Evolutionary conservation across 2,888 invertebrate genomes (phyloP), one percentile per base, ranked within the genome.

Genomic region (Melanargia galathea): DNA sequence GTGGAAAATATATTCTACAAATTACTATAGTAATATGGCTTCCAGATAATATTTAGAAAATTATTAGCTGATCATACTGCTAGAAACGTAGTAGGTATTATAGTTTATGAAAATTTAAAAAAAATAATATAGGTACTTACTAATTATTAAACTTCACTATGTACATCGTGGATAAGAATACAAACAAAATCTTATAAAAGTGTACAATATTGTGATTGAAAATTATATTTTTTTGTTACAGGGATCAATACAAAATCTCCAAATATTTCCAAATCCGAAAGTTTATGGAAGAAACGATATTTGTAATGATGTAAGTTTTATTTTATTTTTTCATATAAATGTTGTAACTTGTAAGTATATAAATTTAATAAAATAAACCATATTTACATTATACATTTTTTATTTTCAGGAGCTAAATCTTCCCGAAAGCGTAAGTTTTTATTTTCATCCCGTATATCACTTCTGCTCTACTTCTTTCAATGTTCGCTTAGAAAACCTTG

Each of bases 381-480:
- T 38, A n/a, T 13, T 13, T 24, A 22, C 11, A 46, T 13, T 13
- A 22, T 13, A 13, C 22, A 11, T 11, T 56, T 62, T 60, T 60
- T 79, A 63, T 77, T 71, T 87, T 87, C 83, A 86, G 86, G 80
- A 65, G 64, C 70, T 73, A 68, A 60, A 64, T 70, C 75, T 84
- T 55, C 74, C 75, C 43, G 76, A 72, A 63, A 81, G 79, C 77
- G 86, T 87, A 83, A 85, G 86, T 87, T 81, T 78, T 64, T 73
- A 71, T 52, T 43, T 58, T 38, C 22, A 48, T 63, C 26, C 46
- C 20, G 58, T 51, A 33, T 22, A 58, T 59, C 55, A 63, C 61
- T 65, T 56, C 33, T 8, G 60, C 66, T 65, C 59, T 58, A 48
- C 30, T 22, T 60, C 30, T 57, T 38, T 62, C 38, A 45, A n/a